Evolutionary conservation across 1,140 invertebrate species (phyloP), one percentile per base, ranked within the genome.

Genomic region (Drosophila pachea): DNA sequence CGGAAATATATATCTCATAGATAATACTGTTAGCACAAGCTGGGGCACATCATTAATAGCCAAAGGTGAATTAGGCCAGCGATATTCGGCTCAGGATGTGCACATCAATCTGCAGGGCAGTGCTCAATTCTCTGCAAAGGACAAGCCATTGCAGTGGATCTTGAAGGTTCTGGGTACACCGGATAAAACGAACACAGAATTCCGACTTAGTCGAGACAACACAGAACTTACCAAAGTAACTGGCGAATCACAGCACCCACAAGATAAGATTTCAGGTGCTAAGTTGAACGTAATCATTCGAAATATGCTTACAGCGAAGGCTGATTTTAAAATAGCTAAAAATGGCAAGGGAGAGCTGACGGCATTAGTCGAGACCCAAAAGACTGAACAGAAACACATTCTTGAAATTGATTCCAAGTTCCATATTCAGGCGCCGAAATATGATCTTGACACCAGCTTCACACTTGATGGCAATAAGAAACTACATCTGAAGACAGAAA

Each of bases 381-480:
- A 88, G 73, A 53, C 75, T 7, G 79, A 92, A 36, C 91, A 92
- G 6, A 93, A 94, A 71, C 86, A 88, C 14, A 88, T 84, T n/a
- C 89, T 95, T 35, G 94, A 94, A 77, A 90, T 91, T 8, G 92
- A 93, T 4, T 74, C 93, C 0, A 91, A 90, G 4, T 91, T 94
- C 59, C 89, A 90, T 0, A 90, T 92, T 0, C 89, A 91, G 29
- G 89, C 91, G 2, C 92, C 92, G 0, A 89, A 89, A 7, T 93
- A 92, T 71, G 91, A 92, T 38, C 90, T 92, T 0, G 92, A 92
- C 22, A 62, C 93, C 0, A 92, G 92, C 33, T 14, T 95, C 2
- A 91, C 91, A 50, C 92, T 93, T 7, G 92, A 95, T 79, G 93
- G 92, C n/a, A 92, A 93, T 9, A 94, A 94, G 49, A 93, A 93